A percentile compares a stretch with the other conserved stretches of the same genome.
Evolutionary conservation across 1,140 invertebrate genomes (phyloP).

Genomic region (Drosophila lacertosa): DNA sequence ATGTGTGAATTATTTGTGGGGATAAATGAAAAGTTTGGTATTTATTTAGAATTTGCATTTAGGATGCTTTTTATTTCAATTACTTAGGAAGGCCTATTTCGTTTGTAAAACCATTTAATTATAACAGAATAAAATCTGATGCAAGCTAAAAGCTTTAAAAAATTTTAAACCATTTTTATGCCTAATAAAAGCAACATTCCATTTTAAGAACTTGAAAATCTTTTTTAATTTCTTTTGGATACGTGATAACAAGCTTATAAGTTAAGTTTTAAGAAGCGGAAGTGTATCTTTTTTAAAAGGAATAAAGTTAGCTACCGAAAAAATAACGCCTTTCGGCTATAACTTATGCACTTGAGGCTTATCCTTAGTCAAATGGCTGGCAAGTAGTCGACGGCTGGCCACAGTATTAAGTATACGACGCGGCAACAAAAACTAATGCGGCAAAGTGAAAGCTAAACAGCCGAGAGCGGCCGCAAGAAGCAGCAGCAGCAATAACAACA

Average conservation of each 20-base stretch:
- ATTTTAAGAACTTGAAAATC: too few relatives aligned
- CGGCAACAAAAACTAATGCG: constrained; percentile 62
- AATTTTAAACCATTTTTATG: too few relatives aligned
- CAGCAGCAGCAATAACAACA: constrained; percentile 4
- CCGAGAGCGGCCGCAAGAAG: constrained; percentile 44
- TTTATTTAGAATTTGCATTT: too few relatives aligned
- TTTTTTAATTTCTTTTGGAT: too few relatives aligned
- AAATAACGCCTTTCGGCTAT: constrained; percentile 18
- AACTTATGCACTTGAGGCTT: constrained; percentile 47
- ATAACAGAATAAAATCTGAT: too few relatives aligned
- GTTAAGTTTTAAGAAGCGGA: not conserved
- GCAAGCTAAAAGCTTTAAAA: too few relatives aligned
- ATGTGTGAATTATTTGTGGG: constrained; percentile 9
- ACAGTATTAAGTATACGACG: constrained; percentile 63
- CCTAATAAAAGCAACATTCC: too few relatives aligned
- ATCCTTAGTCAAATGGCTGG: constrained; percentile 30
- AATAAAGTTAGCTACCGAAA: constrained; percentile 10
- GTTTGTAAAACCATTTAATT: too few relatives aligned
- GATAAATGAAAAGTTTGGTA: too few relatives aligned
- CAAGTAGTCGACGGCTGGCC: constrained; percentile 48
- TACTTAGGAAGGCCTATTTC: too few relatives aligned
- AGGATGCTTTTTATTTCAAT: too few relatives aligned
- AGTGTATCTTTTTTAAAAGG: constrained; percentile 16
- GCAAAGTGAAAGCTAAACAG: constrained; percentile 73
- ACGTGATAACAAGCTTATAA: too few relatives aligned